These are phyloP conservation scores for Nylanderia fulva DNA, from an alignment of 1,140 invertebrate genomes.

Conservation along the genomic window DNA sequence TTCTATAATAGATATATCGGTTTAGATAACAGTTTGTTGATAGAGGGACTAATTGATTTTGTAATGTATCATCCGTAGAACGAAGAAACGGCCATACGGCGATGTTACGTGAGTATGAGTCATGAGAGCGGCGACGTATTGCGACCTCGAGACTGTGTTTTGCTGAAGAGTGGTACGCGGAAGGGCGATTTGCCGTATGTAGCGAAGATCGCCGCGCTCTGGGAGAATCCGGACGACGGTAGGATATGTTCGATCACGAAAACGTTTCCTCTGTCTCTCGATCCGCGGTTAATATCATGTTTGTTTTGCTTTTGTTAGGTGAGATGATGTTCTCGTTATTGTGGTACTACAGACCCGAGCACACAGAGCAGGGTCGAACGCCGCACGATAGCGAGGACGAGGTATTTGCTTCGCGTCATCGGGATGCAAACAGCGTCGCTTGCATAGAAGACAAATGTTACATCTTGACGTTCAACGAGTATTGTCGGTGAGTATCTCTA, in stretches of 20 bases:
- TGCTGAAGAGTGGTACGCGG: conserved; percentile 92
- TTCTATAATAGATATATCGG: background rate
- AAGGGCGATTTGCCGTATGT: conserved; percentile 97
- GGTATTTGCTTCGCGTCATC: conserved; percentile 97
- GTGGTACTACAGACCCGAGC: conserved; percentile 99
- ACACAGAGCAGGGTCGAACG: conserved; percentile 95
- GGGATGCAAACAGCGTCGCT: conserved; percentile 97
- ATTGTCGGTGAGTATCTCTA: conserved; percentile 92
- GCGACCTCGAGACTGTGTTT: conserved; percentile 94
- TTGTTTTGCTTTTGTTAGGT: conserved; percentile 86
- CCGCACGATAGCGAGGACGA: conserved; percentile 94
- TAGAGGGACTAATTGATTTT: conserved; percentile 25
- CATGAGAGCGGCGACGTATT: conserved; percentile 95
- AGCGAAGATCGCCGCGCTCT: conserved; percentile 96
- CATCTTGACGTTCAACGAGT: conserved; percentile 98
- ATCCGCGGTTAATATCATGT: conserved; percentile 38
- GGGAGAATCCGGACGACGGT: conserved; percentile 98
- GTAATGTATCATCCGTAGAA: conserved; percentile 88
- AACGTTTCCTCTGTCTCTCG: background rate
- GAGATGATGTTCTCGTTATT: conserved; percentile 99
- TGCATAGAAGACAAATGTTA: conserved; percentile 99
- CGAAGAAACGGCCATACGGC: conserved; percentile 91
- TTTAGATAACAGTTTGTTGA: background rate
- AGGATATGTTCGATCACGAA: conserved; percentile 77
- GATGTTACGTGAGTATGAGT: conserved; percentile 95